Percentiles rank a stretch among this genome's conserved stretches.
Evolutionary conservation across 2,888 invertebrate species (phyloP).

Genomic region (Caenorhabditis imperialis): DNA sequence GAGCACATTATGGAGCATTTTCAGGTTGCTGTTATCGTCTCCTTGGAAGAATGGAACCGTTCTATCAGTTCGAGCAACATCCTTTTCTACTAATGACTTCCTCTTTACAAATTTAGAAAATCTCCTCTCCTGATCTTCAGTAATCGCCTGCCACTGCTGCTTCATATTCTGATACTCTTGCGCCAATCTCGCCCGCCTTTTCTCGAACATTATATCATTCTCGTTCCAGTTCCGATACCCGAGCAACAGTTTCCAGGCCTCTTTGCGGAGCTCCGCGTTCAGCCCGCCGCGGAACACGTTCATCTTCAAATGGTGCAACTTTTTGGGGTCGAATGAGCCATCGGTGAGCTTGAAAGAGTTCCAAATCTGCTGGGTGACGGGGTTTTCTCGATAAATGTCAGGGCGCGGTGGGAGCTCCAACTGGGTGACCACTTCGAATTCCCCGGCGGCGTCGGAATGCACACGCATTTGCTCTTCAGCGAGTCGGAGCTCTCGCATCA

Average conservation of each 20-base stretch:
- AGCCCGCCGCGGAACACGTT: slow-evolving; percentile 82
- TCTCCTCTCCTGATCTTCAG: slow-evolving; percentile 88
- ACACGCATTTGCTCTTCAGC: slow-evolving; percentile 58
- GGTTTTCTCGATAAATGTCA: slow-evolving; percentile 84
- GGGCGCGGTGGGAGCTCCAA: slow-evolving; percentile 84
- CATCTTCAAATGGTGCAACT: slow-evolving; percentile 86
- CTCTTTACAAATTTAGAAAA: slow-evolving; percentile 91
- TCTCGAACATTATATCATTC: slow-evolving; percentile 84
- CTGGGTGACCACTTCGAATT: slow-evolving; percentile 77
- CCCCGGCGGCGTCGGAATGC: slow-evolving; percentile 70
- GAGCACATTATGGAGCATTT: slow-evolving; percentile 89
- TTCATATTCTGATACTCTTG: slow-evolving; percentile 83
- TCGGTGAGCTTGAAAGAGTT: slow-evolving; percentile 86
- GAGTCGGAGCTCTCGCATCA: slow-evolving; percentile 80
- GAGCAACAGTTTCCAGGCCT: slow-evolving; percentile 95
- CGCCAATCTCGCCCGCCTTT: slow-evolving; percentile 83
- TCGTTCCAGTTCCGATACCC: slow-evolving; percentile 90
- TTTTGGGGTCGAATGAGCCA: slow-evolving; percentile 84
- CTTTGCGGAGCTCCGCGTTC: slow-evolving; percentile 82
- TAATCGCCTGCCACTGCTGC: slow-evolving; percentile 93
- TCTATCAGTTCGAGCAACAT: slow-evolving; percentile 95
- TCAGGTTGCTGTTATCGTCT: slow-evolving; percentile 90
- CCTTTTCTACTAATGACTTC: slow-evolving; percentile 96
- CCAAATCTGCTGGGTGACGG: slow-evolving; percentile 84
- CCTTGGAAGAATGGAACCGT: slow-evolving; percentile 92